Conservation (phyloP, 2,797 vertebrate genomes). For the Argyrosomus regius region DNA sequence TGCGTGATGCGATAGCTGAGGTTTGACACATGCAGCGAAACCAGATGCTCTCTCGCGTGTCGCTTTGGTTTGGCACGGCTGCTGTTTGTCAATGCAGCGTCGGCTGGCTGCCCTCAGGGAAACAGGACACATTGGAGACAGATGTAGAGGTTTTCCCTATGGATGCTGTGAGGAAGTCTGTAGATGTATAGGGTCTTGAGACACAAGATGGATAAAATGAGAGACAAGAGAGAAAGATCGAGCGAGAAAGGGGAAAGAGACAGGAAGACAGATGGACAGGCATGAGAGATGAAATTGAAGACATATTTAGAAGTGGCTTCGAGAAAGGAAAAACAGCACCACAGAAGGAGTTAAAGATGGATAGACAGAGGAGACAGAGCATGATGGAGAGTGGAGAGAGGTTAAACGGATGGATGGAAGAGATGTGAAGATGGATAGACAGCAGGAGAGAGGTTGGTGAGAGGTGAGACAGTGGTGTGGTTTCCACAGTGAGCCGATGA, state of each 20-base stretch:
- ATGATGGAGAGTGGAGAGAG: constrained; percentile 19
- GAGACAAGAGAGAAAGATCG: constrained; percentile 24
- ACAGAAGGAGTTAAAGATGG: constrained; percentile 34
- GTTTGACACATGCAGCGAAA: constrained; percentile 69
- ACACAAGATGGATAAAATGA: constrained; percentile 31
- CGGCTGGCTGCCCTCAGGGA: constrained; percentile 43
- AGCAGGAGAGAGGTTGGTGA: constrained; percentile 56
- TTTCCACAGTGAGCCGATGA: constrained; percentile 64
- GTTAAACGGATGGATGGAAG: constrained; percentile 41
- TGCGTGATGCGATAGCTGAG: constrained; percentile 32
- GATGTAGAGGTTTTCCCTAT: constrained; percentile 56
- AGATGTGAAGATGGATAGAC: constrained; percentile 49
- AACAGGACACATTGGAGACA: constrained; percentile 72
- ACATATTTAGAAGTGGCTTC: constrained; percentile 39
- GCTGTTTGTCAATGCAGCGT: constrained; percentile 61
- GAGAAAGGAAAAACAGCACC: constrained; percentile 27
- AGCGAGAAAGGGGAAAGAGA: constrained; percentile 29
- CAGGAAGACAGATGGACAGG: constrained; percentile 45
- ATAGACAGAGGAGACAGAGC: constrained; percentile 18
- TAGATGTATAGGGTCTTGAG: constrained; percentile 10
- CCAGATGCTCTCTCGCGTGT: constrained; percentile 69
- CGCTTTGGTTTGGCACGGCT: constrained; percentile 58
- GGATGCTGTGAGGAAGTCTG: constrained; percentile 38
- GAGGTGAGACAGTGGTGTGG: constrained; percentile 58
- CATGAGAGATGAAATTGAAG: constrained; percentile 45